Base-by-base conservation (phyloP, 2,888 invertebrate species). In the Drosophila anomelani region DNA sequence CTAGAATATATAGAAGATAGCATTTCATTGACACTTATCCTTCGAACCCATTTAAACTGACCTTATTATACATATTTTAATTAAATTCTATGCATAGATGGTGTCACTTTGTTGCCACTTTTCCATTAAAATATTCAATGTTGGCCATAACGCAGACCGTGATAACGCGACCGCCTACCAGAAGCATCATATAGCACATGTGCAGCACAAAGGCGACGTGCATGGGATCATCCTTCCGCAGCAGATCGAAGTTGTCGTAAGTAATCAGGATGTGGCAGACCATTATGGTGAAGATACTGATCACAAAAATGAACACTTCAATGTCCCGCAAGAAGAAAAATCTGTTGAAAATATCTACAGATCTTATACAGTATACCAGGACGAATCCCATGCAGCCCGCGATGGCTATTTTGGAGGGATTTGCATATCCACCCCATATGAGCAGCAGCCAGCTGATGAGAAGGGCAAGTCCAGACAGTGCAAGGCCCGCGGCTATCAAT, bases 131-230 rank as follows among this genome's bases (percentile, higher is more conserved):
- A 29, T 51, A 64, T 49, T 59, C 39, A n/a, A 46, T 4, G 12
- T 53, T 49, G 7, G 23, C n/a, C 29, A 2, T 8, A 17, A 75
- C 15, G 51, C 77, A 68, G 10, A 71, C 13, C 15, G 49, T 41
- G 54, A 59, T 59, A 43, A 85, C 32, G 47, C 81, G 71, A 29
- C 66, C 58, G 56, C 62, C 68, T 5, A 82, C 17, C 63, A 85
- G 12, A 3, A 81, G 2, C 0, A 82, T 64, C 38, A 73, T 60
- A 58, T 59, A 79, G 53, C 60, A 68, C 13, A 79, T 54, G 29
- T 75, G 76, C 38, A 84, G 56, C 34, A 75, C 59, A 32, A 76
- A 57, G 3, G 59, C 84, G 32, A 81, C 29, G 15, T 84, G 46
- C 23, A 77, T 7, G 0, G 60, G 7, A 13, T 86, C 81, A 7